Evolutionary conservation across 2,888 invertebrate genomes (phyloP).

Genomic region (Athalia cordata): DNA sequence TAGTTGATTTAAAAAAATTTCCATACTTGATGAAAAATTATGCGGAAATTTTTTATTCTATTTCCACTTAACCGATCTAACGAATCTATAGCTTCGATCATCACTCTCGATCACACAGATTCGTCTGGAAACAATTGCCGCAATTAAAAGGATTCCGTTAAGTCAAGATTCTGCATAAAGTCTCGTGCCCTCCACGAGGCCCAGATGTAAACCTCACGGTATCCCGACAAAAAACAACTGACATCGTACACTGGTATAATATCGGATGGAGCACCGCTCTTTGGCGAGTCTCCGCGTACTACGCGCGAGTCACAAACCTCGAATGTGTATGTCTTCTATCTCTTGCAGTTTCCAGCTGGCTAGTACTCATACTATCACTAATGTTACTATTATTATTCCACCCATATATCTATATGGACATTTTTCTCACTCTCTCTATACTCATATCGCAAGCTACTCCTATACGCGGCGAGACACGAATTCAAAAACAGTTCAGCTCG

Average conservation of each 20-base stretch:
- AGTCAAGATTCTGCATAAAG: too few relatives aligned
- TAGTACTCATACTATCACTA: not conserved
- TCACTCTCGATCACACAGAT: not conserved
- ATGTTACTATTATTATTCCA: constrained; percentile 1
- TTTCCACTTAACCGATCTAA: too few relatives aligned
- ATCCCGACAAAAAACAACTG: constrained; percentile 16
- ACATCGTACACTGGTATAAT: constrained; percentile 21
- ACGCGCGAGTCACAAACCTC: not conserved
- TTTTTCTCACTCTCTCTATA: not conserved
- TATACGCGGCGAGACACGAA: not conserved
- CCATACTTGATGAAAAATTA: too few relatives aligned
- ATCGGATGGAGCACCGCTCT: constrained; percentile 1
- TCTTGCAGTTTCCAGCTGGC: constrained; percentile 24
- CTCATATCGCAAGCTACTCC: not conserved
- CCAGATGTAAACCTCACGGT: constrained; percentile 11
- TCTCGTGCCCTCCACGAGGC: not conserved
- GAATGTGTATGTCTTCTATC: not conserved
- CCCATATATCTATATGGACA: constrained; percentile 1
- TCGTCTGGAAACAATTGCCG: too few relatives aligned
- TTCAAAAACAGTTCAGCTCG: not conserved
- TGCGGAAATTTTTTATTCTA: too few relatives aligned
- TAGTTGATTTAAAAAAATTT: too few relatives aligned
- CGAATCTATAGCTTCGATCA: not conserved
- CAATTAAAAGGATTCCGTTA: too few relatives aligned
- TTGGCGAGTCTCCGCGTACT: not conserved